These are phyloP conservation scores for Brenthis daphne DNA, from an alignment of 2,888 invertebrate genomes.

Conservation along the genomic window DNA sequence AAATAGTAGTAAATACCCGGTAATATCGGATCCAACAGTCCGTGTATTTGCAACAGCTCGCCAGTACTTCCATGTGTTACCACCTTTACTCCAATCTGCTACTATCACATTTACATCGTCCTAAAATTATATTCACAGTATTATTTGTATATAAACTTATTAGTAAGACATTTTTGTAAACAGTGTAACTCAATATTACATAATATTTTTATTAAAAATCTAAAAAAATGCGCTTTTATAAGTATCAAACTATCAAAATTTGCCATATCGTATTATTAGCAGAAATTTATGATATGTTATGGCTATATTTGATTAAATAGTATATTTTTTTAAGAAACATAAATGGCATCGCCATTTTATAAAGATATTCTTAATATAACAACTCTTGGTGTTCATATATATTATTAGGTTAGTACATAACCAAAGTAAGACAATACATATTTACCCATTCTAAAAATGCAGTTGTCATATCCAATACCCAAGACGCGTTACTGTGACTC, in stretches of 20 bases:
- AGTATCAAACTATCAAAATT: too few species aligned
- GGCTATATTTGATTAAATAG: too few species aligned
- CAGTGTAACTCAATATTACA: background rate
- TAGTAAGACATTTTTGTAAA: background rate
- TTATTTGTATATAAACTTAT: background rate
- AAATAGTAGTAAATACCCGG: conserved; percentile 57
- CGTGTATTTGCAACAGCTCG: conserved; percentile 82
- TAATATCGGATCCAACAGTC: conserved; percentile 79
- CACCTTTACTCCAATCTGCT: conserved; percentile 85
- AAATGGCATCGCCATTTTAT: too few species aligned
- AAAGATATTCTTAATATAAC: too few species aligned
- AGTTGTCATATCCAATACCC: conserved; percentile 82
- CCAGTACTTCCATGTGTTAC: conserved; percentile 84
- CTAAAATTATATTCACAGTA: conserved; percentile 52
- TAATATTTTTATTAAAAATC: too few species aligned
- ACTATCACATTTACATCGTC: conserved; percentile 83
- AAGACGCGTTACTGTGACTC: conserved; percentile 80
- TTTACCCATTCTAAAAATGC: conserved; percentile 82
- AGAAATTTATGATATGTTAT: background rate
- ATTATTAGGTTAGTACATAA: too few species aligned
- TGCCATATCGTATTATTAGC: background rate
- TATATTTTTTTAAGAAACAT: too few species aligned
- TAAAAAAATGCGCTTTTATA: too few species aligned
- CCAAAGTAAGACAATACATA: conserved; percentile 22
- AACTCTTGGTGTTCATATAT: too few species aligned